Percentiles rank a stretch among this genome's conserved stretches.
Evolutionary conservation across 2,888 invertebrate genomes (phyloP).

Genomic region (Rutpela maculata): DNA sequence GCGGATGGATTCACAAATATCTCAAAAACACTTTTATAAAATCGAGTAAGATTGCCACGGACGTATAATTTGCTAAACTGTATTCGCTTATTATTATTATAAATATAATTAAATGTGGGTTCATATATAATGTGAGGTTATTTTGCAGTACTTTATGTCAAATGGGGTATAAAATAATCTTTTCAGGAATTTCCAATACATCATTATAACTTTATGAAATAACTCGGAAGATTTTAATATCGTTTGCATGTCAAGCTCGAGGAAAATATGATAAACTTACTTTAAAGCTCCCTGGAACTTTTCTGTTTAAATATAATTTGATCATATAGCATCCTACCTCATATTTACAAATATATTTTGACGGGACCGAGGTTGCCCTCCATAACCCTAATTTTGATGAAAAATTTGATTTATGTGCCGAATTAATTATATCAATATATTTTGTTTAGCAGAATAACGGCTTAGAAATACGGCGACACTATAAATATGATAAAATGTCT

Average conservation of each 20-base stretch:
- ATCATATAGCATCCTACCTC: conserved; percentile 27
- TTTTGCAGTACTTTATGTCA: background rate
- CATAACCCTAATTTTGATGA: background rate
- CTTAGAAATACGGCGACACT: background rate
- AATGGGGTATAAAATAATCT: conserved; percentile 15
- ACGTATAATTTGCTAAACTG: too few species aligned
- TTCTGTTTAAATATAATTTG: conserved; percentile 31
- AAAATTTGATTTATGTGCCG: conserved; percentile 8
- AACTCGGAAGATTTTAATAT: conserved; percentile 24
- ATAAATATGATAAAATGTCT: background rate
- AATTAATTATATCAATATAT: conserved; percentile 3
- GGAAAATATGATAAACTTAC: conserved; percentile 30
- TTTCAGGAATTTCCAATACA: conserved; percentile 27
- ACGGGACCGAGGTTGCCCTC: background rate
- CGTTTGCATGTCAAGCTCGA: conserved; percentile 25
- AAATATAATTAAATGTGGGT: too few species aligned
- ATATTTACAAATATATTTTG: conserved; percentile 14
- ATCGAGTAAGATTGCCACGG: too few species aligned
- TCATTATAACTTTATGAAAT: conserved; percentile 29
- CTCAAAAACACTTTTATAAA: too few species aligned
- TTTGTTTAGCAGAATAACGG: background rate
- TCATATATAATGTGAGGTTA: background rate
- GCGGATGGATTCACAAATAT: too few species aligned
- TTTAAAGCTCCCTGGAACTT: conserved; percentile 23
- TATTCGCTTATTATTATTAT: too few species aligned